Base-by-base conservation (phyloP, 2,797 vertebrate genomes). In the Paramormyrops hopkinsi region DNA sequence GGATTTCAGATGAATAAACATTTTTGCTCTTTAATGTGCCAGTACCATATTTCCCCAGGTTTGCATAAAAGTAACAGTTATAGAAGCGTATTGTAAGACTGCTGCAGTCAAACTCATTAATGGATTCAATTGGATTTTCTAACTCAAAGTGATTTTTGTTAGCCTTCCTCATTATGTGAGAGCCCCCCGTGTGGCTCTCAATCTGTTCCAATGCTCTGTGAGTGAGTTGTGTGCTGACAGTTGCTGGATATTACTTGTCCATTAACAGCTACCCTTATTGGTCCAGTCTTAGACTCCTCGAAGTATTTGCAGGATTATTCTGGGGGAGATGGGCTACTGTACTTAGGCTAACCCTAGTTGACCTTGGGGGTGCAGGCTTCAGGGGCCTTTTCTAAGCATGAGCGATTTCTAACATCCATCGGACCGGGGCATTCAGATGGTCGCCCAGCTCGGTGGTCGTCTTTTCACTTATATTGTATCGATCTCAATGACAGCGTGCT, bases 401-500 rank as follows among this genome's bases (percentile, higher is more conserved):
- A 94, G 87, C 93, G 92, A 93, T 91, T 84, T 79, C 89, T 89
- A 65, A 88, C 53, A 79, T 91, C 91, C 89, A 91, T 93, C 93
- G 92, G 93, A 37, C 94, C 90, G 92, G 91, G 93, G 91, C 92
- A 93, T 92, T 94, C 93, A 92, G 91, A 91, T 90, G 86, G 87
- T 29, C 50, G 87, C 90, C 54, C 90, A 53, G 91, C 91, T 91
- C 91, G 92, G 92, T 93, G 89, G 93, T 92, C 91, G 91, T 94
- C 93, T 90, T 91, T 94, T 93, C 92, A 93, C 93, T 94, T 93
- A 89, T 14, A 22, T 59, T 54, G 83, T 22, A 94, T 94, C 91
- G 91, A 94, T 94, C 41, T 87, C 91, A 90, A 91, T 91, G 89
- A 91, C 91, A 91, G 87, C 89, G 93, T 93, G 93, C 93, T 95